phyloP scores from a whole-genome alignment of 2,888 invertebrate genomes.

The Trissolcus japonicus region DNA sequence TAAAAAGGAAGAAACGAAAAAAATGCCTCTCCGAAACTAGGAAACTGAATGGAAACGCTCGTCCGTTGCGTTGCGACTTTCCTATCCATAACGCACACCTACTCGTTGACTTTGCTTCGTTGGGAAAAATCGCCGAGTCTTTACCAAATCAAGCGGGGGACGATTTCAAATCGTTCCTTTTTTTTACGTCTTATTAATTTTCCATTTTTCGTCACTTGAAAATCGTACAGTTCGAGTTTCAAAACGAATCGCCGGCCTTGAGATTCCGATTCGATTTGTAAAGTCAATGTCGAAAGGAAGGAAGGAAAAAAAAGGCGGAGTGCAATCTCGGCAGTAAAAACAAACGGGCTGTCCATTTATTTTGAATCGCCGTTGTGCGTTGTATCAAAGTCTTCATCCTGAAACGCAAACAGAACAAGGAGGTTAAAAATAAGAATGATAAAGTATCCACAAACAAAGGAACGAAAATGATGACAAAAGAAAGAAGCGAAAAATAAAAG shows the following conservation, averaged over 20 bases:
- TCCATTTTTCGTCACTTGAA: not conserved
- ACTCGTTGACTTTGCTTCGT: slow-evolving; percentile 41
- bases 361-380: slow-evolving; percentile 9
- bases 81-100: slow-evolving; percentile 57
- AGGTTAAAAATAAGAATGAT: slow-evolving; percentile 2
- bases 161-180: slow-evolving; percentile 11
- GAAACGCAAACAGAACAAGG: slow-evolving; percentile 4
- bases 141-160: slow-evolving; percentile 7
- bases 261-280: no score
- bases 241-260: no score
- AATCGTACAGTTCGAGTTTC: no score
- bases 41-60: slow-evolving; percentile 19
- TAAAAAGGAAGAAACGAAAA: slow-evolving; percentile 1
- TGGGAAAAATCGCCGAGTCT: slow-evolving; percentile 49
- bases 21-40: slow-evolving; percentile 3
- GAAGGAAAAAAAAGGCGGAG: not conserved
- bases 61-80: slow-evolving; percentile 37
- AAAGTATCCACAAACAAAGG: not conserved
- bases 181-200: not conserved
- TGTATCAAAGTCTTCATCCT: slow-evolving; percentile 8
- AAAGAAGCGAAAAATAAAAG: not conserved
- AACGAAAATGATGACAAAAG: not conserved
- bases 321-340: slow-evolving; percentile 7
- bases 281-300: not conserved
- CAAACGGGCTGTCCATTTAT: slow-evolving; percentile 12